Conservation (phyloP, 2,888 invertebrate genomes). For the Selenia dentaria region DNA sequence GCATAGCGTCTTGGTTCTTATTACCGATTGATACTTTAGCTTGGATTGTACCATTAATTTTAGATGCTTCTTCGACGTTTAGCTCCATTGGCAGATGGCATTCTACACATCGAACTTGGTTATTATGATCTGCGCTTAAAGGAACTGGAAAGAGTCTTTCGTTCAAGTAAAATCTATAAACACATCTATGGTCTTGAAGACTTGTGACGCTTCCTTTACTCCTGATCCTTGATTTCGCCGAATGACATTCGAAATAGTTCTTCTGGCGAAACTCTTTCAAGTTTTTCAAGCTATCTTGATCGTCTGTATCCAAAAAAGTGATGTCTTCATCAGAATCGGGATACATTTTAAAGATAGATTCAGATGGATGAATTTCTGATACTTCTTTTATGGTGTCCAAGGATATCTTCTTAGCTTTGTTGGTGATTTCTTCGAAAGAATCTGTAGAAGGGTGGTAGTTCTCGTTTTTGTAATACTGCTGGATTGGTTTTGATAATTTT, state of each 20-base stretch:
- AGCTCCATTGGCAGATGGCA: conserved; percentile 71
- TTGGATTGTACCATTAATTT: conserved; percentile 71
- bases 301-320: conserved; percentile 40
- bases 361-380: conserved; percentile 46
- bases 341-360: conserved; percentile 41
- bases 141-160: conserved; percentile 84
- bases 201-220: conserved; percentile 46
- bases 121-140: conserved; percentile 66
- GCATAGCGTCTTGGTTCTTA: conserved; percentile 56
- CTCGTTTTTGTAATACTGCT: conserved; percentile 69
- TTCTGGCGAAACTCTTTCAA: conserved; percentile 80
- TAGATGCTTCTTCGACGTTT: conserved; percentile 31
- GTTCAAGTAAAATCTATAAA: conserved; percentile 83
- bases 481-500: conserved; percentile 36
- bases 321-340: conserved; percentile 49
- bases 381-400: conserved; percentile 65
- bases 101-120: conserved; percentile 75
- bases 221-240: conserved; percentile 64
- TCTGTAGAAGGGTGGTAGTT: conserved; percentile 55
- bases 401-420: conserved; percentile 41
- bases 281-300: conserved; percentile 38
- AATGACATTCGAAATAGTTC: conserved; percentile 87
- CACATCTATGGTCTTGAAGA: conserved; percentile 71
- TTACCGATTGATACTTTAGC: conserved; percentile 65
- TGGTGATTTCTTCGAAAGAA: conserved; percentile 46